A percentile compares a stretch with the other conserved stretches of the same genome.
These are phyloP conservation scores for Phoenoteleia sp. DNA, from an alignment of 2,888 invertebrate species.

Conservation along the genomic window DNA sequence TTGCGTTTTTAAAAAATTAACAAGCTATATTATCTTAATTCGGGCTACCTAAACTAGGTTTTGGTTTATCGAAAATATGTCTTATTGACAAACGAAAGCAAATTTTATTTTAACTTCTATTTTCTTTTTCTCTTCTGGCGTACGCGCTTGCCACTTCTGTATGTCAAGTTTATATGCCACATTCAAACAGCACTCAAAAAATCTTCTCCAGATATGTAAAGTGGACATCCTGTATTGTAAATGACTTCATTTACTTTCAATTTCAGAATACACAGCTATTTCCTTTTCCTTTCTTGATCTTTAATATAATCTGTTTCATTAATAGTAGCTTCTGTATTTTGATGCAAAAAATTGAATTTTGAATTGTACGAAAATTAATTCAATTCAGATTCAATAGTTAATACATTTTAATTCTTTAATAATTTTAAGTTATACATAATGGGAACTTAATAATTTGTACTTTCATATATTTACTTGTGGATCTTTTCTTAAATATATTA, in stretches of 20 bases:
- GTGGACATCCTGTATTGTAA: not conserved
- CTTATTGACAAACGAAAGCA: constrained; percentile 14
- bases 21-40: constrained; percentile 43
- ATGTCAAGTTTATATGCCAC: not conserved
- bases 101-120: too few relatives aligned
- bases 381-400: too few relatives aligned
- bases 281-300: constrained; percentile 59
- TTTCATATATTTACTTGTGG: too few relatives aligned
- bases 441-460: too few relatives aligned
- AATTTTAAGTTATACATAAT: too few relatives aligned
- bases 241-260: not conserved
- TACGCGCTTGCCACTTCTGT: constrained; percentile 17
- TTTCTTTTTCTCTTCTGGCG: constrained; percentile 13
- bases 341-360: constrained; percentile 68
- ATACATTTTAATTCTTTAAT: too few relatives aligned
- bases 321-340: constrained; percentile 53
- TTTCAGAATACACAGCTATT: too few relatives aligned
- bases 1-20: constrained; percentile 34
- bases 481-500: too few relatives aligned
- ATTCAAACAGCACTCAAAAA: not conserved
- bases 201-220: constrained; percentile 7
- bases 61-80: constrained; percentile 7
- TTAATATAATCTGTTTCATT: constrained; percentile 42
- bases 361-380: too few relatives aligned
- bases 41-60: constrained; percentile 30